Evolutionary conservation across 2,113 vertebrate species (phyloP).

Genomic region (Nycticryphes semicollaris): DNA sequence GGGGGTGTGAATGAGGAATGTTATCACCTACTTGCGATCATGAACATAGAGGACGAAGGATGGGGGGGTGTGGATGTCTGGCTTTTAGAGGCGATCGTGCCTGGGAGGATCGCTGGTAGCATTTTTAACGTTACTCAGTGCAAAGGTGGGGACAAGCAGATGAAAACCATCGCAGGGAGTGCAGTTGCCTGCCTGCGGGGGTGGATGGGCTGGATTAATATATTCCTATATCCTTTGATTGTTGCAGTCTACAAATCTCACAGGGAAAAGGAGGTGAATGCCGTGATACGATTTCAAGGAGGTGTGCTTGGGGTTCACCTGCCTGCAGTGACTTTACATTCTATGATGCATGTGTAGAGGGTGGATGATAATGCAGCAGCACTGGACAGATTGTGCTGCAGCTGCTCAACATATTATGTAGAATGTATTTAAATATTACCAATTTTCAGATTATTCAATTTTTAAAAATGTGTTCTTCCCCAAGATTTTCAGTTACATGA

Average conservation of each 20-base stretch:
- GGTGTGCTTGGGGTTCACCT: slow-evolving; percentile 23
- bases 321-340: slow-evolving; percentile 33
- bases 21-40: background rate
- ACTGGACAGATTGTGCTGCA: background rate
- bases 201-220: background rate
- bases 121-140: background rate
- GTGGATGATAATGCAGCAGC: slow-evolving; percentile 36
- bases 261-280: background rate
- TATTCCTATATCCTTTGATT: background rate
- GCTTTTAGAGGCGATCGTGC: background rate
- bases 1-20: background rate
- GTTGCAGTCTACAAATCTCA: background rate
- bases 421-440: slow-evolving; percentile 9
- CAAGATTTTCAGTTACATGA: background rate
- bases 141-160: slow-evolving; percentile 19
- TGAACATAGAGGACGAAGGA: background rate
- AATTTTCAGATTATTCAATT: background rate
- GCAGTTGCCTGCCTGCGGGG: background rate
- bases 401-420: background rate
- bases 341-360: background rate
- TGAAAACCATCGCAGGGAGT: background rate
- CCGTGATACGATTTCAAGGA: background rate
- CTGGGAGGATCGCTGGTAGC: background rate
- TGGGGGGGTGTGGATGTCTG: background rate
- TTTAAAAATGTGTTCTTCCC: background rate